Base-by-base conservation (phyloP, 2,797 vertebrate genomes). In the Triplophysa yarkandensis region DNA sequence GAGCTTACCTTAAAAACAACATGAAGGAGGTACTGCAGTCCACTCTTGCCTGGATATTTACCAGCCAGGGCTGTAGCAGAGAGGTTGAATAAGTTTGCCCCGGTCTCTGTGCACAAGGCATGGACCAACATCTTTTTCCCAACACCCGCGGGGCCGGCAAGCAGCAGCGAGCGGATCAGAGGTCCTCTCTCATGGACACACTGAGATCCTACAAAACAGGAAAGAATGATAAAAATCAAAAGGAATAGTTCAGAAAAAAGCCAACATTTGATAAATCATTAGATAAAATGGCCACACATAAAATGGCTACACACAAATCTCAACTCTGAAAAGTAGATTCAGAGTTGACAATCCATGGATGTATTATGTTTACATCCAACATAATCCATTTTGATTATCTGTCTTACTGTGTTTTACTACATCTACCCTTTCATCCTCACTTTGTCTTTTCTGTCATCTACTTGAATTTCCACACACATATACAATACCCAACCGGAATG, bases 81-180 rank as follows among this genome's bases (percentile, higher is more conserved):
- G 62, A 95, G 76, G 82, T 93, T 86, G 83, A 95, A 95, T 78
- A 95, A 91, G 83, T 94, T 95, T 68, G 94, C 94, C 61, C 94
- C 94, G 0, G 94, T 92, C 86, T 95, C 94, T 0, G 90, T 94
- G 82, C 94, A 95, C 78, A 95, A 83, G 65, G 93, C 92, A 1
- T 95, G 91, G n/a, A 95, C 87, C 77, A 95, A 82, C 92, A 93
- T 94, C 71, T 90, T 93, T 87, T 95, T 95, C 0, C 94, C 94
- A 1, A 94, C 94, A 0, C 94, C 94, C 0, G 86, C 3, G 0
- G 94, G 94, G 17, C 94, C 94, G 0, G 88, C 89, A 77, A 95
- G 77, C 61, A 95, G 75, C 78, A 95, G 46, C 0, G 94, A 84
- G 77, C 92, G 92, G 81, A 92, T 89, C 73, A 89, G 2, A 0